Conservation (phyloP, 2,888 invertebrate genomes). For the Taphrorychus bicolor region DNA sequence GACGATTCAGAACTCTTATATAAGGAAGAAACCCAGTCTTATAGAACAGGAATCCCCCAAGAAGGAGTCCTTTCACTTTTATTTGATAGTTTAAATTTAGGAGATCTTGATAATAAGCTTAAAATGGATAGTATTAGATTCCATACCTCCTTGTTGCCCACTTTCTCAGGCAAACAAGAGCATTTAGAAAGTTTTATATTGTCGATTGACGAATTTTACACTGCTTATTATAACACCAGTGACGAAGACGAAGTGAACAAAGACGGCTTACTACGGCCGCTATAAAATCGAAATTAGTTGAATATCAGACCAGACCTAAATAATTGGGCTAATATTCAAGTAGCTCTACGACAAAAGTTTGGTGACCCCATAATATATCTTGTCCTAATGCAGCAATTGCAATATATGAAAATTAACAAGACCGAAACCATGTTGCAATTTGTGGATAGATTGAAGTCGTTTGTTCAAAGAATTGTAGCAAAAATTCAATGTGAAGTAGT, state of each 20-base stretch:
- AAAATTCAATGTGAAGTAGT: slow-evolving; percentile 12
- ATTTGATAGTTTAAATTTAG: no score
- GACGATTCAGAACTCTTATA: no score
- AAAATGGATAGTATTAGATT: slow-evolving; percentile 10
- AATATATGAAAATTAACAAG: slow-evolving; percentile 11
- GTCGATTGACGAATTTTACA: slow-evolving; percentile 10
- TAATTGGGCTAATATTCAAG: not conserved
- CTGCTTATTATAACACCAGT: not conserved
- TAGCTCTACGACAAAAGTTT: slow-evolving; percentile 11
- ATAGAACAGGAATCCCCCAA: no score
- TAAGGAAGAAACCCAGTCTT: no score
- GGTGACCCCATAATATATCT: slow-evolving; percentile 6
- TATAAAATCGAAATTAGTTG: slow-evolving; percentile 14
- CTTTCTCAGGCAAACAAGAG: slow-evolving; percentile 10
- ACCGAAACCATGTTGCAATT: slow-evolving; percentile 14
- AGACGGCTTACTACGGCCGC: not conserved
- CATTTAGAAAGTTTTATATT: slow-evolving; percentile 11
- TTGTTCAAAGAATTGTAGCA: slow-evolving; percentile 10
- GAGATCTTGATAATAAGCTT: no score
- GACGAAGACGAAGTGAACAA: not conserved
- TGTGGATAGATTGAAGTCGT: slow-evolving; percentile 14
- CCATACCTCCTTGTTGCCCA: slow-evolving; percentile 3
- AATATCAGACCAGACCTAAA: slow-evolving; percentile 4
- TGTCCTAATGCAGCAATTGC: slow-evolving; percentile 10
- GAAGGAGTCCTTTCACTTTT: no score